These are phyloP conservation scores for Premnoplex brunnescens DNA, from an alignment of 2,797 vertebrate species.

Conservation along the genomic window DNA sequence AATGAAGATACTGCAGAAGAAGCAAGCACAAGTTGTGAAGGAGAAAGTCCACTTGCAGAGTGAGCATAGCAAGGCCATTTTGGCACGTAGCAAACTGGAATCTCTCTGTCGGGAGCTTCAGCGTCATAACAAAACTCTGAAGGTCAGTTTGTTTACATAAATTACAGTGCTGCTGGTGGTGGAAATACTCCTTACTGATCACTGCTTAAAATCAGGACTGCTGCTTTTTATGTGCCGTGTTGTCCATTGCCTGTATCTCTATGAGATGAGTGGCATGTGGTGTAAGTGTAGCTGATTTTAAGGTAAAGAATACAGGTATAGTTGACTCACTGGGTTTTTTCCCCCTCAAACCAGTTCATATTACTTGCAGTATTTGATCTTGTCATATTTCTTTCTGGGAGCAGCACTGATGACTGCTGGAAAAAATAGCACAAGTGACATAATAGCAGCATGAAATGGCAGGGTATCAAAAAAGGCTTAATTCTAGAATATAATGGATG, in stretches of 20 bases:
- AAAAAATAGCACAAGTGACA: not conserved
- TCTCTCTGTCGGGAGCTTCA: conserved; percentile 97
- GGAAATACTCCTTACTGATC: not conserved
- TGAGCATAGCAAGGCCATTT: conserved; percentile 96
- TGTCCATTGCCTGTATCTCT: not conserved
- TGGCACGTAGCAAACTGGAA: conserved; percentile 97
- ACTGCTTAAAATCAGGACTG: not conserved
- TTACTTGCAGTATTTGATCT: not conserved
- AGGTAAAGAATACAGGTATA: not conserved
- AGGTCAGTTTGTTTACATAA: conserved; percentile 78
- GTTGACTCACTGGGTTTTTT: not conserved
- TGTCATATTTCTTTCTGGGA: not conserved
- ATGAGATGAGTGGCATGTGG: not conserved
- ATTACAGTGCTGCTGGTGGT: not conserved
- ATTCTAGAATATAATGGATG: not conserved
- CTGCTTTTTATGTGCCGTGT: not conserved
- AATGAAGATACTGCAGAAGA: conserved; percentile 95
- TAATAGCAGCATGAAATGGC: not conserved
- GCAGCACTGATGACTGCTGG: not conserved
- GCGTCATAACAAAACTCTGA: conserved; percentile 96
- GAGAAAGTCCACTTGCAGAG: conserved; percentile 96
- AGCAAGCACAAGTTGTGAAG: conserved; percentile 94
- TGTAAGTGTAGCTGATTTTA: not conserved
- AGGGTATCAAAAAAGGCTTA: not conserved
- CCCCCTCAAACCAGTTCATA: not conserved